phyloP scores from a whole-genome alignment of 2,888 invertebrate genomes.

The Eilema griseolum region DNA sequence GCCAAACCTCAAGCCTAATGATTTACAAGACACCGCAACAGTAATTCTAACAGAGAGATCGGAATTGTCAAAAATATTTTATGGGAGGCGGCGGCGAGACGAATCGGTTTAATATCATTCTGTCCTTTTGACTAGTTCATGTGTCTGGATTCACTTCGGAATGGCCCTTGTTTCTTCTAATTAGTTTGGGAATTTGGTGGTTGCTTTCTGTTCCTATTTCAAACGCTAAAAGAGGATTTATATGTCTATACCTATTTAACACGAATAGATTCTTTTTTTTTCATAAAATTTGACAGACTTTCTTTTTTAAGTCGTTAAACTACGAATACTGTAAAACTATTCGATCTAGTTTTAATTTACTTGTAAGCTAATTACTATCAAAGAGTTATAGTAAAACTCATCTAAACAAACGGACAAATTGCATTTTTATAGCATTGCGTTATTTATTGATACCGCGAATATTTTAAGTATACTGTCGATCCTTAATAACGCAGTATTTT shows the following conservation, averaged over 20 bases:
- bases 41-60: slow-evolving; percentile 73
- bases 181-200: not conserved
- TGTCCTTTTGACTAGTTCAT: slow-evolving; percentile 55
- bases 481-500: slow-evolving; percentile 77
- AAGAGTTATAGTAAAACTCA: slow-evolving; percentile 34
- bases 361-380: not conserved
- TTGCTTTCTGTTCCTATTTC: not conserved
- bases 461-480: slow-evolving; percentile 53
- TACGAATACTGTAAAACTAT: too few species aligned
- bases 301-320: not conserved
- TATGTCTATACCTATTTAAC: not conserved
- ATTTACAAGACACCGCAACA: slow-evolving; percentile 72
- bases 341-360: not conserved
- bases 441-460: slow-evolving; percentile 49
- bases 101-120: slow-evolving; percentile 81
- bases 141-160: slow-evolving; percentile 22
- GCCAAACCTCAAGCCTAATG: slow-evolving; percentile 78
- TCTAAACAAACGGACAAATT: slow-evolving; percentile 55
- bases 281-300: too few species aligned
- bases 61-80: slow-evolving; percentile 82
- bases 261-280: not conserved
- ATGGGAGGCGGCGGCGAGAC: slow-evolving; percentile 70
- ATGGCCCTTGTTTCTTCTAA: not conserved
- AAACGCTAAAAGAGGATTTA: too few species aligned
- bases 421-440: slow-evolving; percentile 38